Evolutionary conservation across 2,797 vertebrate species (phyloP), one percentile per base, ranked within the genome.

Genomic region (Synanceia verrucosa): DNA sequence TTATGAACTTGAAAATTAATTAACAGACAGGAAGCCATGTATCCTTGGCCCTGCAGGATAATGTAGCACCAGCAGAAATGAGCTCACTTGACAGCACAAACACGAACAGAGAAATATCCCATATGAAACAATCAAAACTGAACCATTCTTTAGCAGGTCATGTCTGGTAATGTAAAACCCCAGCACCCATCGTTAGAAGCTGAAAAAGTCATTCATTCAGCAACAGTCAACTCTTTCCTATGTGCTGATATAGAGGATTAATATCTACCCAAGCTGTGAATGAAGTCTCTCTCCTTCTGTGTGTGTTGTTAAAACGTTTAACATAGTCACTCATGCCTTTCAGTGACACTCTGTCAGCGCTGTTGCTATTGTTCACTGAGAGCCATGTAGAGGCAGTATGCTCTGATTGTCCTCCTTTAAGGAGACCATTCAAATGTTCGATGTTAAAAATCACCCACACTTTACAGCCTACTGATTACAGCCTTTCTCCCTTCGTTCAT

Each of bases 1-100:
- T 82, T 70, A 60, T 55, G 51, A 67, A 66, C 47, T 34, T 8
- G 6, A 59, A 76, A 81, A 79, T 81, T 55, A 79, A 85, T 86
- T 64, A 80, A 65, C 56, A 46, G 50, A 56, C 41, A 62, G 34
- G 68, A 74, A 71, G 53, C 55, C 4, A 9, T 43, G 76, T 50
- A 76, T 82, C 62, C 69, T 65, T 52, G 53, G 73, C 28, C 59
- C 13, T 21, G 58, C 28, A 43, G 55, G 31, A 68, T n/a, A 31
- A 33, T 70, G 55, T 33, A 31, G 64, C 23, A 26, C 21, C 23
- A 12, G 56, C 34, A 58, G 26, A 66, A 61, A 67, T 62, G 36
- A 41, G 47, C 29, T 74, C 6, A 31, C 31, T 79, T 58, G 57
- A 43, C 9, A 43, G 41, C 41, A n/a, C 24, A 37, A 18, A 41